Conservation (phyloP, 1,140 invertebrate genomes). For the Drosophila subobscura region DNA sequence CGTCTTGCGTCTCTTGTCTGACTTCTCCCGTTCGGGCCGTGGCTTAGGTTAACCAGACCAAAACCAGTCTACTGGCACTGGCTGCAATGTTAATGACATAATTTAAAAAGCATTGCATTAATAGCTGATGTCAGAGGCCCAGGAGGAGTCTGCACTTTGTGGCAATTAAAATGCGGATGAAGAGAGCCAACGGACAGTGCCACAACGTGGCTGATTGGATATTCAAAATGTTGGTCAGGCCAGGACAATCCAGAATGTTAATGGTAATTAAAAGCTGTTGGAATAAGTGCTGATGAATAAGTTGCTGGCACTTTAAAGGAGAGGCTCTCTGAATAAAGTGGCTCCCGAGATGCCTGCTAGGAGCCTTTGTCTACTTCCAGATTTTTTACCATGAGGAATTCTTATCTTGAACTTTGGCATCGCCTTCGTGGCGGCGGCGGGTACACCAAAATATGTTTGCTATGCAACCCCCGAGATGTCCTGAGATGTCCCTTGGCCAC, state of each 20-base stretch:
- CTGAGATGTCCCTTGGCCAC: constrained; percentile 3
- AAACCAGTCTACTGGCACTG: constrained; percentile 61
- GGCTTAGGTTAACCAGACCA: constrained; percentile 14
- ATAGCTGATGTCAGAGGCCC: constrained; percentile 54
- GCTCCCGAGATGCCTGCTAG: not conserved
- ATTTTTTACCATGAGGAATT: constrained; percentile 12
- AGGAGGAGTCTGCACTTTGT: constrained; percentile 7
- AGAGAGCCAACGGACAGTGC: constrained; percentile 27
- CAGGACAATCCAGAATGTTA: constrained; percentile 31
- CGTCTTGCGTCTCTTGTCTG: too few relatives aligned
- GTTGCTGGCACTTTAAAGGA: constrained; percentile 1
- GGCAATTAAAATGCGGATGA: constrained; percentile 35
- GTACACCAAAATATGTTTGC: constrained; percentile 26
- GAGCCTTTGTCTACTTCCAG: not conserved
- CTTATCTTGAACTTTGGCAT: constrained; percentile 70
- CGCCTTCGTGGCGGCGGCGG: constrained; percentile 34
- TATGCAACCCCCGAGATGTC: constrained; percentile 19
- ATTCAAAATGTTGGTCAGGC: constrained; percentile 49
- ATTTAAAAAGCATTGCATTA: constrained; percentile 77
- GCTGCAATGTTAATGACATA: constrained; percentile 79
- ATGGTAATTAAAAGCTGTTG: constrained; percentile 54
- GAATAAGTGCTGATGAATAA: constrained; percentile 31
- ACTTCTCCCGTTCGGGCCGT: constrained; percentile 1
- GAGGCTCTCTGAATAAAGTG: not conserved
- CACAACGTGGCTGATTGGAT: constrained; percentile 40